phyloP scores from a whole-genome alignment of 2,797 vertebrate genomes.

The Helarctos malayanus region DNA sequence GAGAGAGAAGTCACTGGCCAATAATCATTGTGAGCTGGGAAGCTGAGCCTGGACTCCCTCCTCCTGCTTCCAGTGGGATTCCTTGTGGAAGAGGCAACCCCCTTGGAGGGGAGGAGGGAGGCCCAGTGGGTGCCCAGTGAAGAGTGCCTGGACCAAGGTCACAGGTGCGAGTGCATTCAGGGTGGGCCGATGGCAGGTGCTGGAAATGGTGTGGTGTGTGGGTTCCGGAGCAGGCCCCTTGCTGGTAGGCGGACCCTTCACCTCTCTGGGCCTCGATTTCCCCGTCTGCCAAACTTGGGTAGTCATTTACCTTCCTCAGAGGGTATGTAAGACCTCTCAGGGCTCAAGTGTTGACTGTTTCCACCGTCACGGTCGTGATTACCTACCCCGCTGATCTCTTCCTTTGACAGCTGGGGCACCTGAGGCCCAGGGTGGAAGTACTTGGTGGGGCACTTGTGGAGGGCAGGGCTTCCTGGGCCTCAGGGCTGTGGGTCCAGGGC shows the following conservation, averaged over 20 bases:
- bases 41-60: background rate
- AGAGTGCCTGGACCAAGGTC: fast-evolving
- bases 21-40: background rate
- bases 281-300: background rate
- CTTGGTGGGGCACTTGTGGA: fast-evolving
- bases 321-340: too few species aligned
- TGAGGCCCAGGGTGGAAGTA: background rate
- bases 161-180: too few species aligned
- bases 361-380: fast-evolving
- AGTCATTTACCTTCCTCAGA: background rate
- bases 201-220: background rate
- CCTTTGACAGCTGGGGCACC: background rate
- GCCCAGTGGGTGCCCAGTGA: background rate
- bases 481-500: background rate
- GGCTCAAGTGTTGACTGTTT: background rate
- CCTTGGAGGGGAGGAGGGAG: background rate
- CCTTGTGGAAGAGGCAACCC: background rate
- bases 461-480: background rate
- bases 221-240: background rate
- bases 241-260: background rate
- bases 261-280: background rate
- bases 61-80: background rate
- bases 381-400: background rate
- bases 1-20: background rate
- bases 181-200: fast-evolving